Conservation (phyloP, 2,888 invertebrate genomes). For the Pollenia amentaria region DNA sequence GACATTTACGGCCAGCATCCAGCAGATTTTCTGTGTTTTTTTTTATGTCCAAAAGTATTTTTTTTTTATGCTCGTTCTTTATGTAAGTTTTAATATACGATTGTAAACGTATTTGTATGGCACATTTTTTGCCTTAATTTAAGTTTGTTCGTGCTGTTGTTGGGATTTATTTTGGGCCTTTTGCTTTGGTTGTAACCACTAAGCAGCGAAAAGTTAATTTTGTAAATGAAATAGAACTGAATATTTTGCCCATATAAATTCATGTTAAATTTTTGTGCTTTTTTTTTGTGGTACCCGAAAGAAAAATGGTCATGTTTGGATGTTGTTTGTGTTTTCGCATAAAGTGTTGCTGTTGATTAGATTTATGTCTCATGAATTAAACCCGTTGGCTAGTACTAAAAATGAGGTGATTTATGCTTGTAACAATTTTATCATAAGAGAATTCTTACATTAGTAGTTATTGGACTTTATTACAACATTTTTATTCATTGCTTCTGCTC, state of each 20-base stretch:
- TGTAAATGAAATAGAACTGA: conserved; percentile 78
- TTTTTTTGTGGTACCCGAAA: conserved; percentile 29
- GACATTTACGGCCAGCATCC: conserved; percentile 43
- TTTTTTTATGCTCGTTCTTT: conserved; percentile 42
- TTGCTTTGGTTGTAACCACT: conserved; percentile 75
- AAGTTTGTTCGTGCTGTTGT: conserved; percentile 62
- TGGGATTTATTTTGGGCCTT: conserved; percentile 28
- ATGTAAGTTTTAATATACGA: conserved; percentile 48
- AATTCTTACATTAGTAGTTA: conserved; percentile 63
- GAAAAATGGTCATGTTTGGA: conserved; percentile 51
- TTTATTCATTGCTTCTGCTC: not conserved
- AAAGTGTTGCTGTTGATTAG: conserved; percentile 81
- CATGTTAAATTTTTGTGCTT: conserved; percentile 58
- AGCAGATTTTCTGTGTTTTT: conserved; percentile 34
- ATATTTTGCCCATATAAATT: conserved; percentile 60
- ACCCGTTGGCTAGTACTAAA: conserved; percentile 69
- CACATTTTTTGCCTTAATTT: conserved; percentile 43
- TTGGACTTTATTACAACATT: conserved; percentile 15
- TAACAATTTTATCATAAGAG: conserved; percentile 50
- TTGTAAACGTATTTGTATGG: conserved; percentile 25
- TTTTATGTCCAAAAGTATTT: conserved; percentile 10
- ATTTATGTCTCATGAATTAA: conserved; percentile 83
- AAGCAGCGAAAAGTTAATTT: conserved; percentile 79
- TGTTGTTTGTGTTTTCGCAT: conserved; percentile 81
- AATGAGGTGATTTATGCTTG: conserved; percentile 71